Evolutionary conservation across 2,113 vertebrate genomes (phyloP).

Genomic region (Scytalopus superciliaris): DNA sequence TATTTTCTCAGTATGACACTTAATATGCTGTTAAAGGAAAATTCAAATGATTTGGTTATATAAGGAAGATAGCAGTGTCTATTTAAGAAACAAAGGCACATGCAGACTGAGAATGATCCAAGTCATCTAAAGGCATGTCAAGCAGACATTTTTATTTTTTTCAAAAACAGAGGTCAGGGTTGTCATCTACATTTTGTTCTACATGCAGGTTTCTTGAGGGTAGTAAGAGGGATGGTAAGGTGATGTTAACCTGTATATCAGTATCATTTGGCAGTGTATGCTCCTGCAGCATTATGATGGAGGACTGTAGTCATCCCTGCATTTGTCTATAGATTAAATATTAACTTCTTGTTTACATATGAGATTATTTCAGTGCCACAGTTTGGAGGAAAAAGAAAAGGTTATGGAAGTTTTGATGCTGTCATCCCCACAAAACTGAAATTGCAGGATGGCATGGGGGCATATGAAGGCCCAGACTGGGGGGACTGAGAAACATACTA

Average conservation of each 20-base stretch:
- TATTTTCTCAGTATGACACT: neutral
- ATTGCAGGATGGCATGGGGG: fast-evolving
- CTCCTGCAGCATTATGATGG: neutral
- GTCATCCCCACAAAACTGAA: neutral
- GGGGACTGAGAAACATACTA: neutral
- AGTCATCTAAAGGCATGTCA: neutral
- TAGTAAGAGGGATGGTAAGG: neutral
- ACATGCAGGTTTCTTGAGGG: neutral
- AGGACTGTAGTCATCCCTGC: neutral
- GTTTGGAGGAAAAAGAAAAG: neutral
- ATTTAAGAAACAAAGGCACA: fast-evolving
- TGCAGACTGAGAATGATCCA: neutral
- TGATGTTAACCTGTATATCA: neutral
- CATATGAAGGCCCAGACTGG: neutral
- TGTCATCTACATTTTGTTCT: neutral
- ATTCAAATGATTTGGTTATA: neutral
- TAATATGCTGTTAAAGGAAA: neutral
- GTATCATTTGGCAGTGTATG: neutral
- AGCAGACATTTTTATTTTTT: neutral
- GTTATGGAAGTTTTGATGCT: neutral
- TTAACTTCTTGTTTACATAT: neutral
- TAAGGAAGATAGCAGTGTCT: neutral
- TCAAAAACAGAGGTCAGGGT: neutral
- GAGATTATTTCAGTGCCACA: neutral
- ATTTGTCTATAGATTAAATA: neutral